phyloP scores from a whole-genome alignment of 2,888 invertebrate species.

The Apomyelois bistriatella region DNA sequence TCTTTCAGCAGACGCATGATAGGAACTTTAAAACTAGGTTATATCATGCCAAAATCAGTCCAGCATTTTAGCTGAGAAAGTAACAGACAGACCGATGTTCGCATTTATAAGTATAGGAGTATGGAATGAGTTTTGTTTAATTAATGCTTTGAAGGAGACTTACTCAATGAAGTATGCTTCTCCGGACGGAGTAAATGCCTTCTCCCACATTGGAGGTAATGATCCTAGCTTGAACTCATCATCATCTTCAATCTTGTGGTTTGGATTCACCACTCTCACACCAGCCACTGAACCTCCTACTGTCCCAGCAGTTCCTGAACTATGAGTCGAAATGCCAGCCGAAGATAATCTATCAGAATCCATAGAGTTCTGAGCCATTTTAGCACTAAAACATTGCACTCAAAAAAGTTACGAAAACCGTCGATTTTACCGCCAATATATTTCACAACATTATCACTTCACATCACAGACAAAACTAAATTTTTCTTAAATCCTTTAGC shows the following conservation, averaged over 20 bases:
- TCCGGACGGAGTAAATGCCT: conserved; percentile 97
- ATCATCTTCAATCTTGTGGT: conserved; percentile 76
- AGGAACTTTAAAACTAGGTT: too few species aligned
- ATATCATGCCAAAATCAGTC: too few species aligned
- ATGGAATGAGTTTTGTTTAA: background rate
- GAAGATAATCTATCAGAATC: conserved; percentile 74
- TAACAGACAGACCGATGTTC: too few species aligned
- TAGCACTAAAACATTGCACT: conserved; percentile 29
- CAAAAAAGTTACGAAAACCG: conserved; percentile 14
- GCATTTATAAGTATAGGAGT: too few species aligned
- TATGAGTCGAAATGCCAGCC: conserved; percentile 72
- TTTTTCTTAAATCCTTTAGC: conserved; percentile 29
- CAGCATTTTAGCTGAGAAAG: too few species aligned
- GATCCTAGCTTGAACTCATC: conserved; percentile 92
- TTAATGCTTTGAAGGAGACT: conserved; percentile 54
- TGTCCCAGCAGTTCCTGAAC: conserved; percentile 70
- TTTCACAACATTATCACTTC: conserved; percentile 20
- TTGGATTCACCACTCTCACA: conserved; percentile 61
- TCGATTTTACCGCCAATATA: background rate
- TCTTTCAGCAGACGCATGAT: too few species aligned
- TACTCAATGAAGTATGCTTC: conserved; percentile 99
- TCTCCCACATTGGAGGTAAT: conserved; percentile 97
- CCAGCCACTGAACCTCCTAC: conserved; percentile 72
- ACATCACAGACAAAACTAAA: conserved; percentile 27
- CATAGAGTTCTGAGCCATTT: conserved; percentile 69